A percentile compares a stretch with the other conserved stretches of the same genome.
These are phyloP conservation scores for Bovichtus diacanthus DNA, from an alignment of 2,797 vertebrate genomes.

Conservation along the genomic window DNA sequence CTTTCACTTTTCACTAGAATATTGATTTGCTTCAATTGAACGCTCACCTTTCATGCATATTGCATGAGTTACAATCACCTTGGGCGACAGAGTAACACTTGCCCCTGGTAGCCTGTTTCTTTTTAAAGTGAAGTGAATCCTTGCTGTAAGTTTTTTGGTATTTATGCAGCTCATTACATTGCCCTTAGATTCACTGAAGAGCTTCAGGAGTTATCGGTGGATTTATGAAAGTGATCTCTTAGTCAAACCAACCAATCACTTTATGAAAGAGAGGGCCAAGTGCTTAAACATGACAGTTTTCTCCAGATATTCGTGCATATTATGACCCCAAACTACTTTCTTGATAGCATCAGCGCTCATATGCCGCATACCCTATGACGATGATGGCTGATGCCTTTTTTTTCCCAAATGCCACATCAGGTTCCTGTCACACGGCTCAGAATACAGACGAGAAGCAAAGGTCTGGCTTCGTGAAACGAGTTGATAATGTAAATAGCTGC, in stretches of 20 bases:
- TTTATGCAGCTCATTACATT: conserved; percentile 54
- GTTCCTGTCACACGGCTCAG: conserved; percentile 43
- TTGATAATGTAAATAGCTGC: conserved; percentile 69
- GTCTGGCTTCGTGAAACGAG: conserved; percentile 58
- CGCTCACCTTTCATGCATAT: conserved; percentile 61
- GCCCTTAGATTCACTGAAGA: conserved; percentile 13
- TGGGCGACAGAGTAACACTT: conserved; percentile 56
- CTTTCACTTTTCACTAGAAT: conserved; percentile 69
- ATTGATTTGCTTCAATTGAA: conserved; percentile 67
- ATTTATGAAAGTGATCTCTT: conserved; percentile 37
- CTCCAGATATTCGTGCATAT: conserved; percentile 39
- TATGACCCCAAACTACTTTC: conserved; percentile 49
- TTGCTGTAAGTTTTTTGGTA: conserved; percentile 39
- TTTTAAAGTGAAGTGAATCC: conserved; percentile 43
- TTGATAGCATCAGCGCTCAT: conserved; percentile 53
- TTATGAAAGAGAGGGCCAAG: conserved; percentile 24
- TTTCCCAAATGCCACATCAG: conserved; percentile 66
- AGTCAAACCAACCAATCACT: conserved; percentile 26
- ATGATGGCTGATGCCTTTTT: conserved; percentile 44
- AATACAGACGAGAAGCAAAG: conserved; percentile 58
- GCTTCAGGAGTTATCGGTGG: conserved; percentile 15
- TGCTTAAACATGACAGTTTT: conserved; percentile 39
- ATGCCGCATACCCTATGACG: conserved; percentile 29
- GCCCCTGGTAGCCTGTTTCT: conserved; percentile 48
- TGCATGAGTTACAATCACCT: conserved; percentile 73